These are phyloP conservation scores for Artemia franciscana DNA, from an alignment of 1,140 invertebrate species.

Conservation along the genomic window DNA sequence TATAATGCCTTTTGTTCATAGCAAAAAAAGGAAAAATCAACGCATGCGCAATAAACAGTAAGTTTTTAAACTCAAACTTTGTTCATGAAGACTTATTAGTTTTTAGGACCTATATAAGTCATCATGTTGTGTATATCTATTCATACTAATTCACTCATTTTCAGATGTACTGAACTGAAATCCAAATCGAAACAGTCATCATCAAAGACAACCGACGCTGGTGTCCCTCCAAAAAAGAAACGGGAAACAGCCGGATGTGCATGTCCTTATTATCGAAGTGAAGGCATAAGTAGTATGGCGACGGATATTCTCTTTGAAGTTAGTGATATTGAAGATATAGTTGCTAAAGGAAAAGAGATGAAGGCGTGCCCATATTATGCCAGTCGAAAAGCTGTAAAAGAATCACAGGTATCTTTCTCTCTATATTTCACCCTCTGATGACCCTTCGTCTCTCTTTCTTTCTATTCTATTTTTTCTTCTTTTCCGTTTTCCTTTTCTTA, in stretches of 20 bases:
- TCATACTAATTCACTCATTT: slow-evolving; percentile 5
- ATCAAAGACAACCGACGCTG: slow-evolving; percentile 30
- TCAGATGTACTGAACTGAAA: slow-evolving; percentile 63
- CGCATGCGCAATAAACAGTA: no score
- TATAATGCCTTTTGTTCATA: no score
- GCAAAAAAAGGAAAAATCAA: no score
- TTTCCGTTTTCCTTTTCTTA: no score
- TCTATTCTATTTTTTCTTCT: no score
- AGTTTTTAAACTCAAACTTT: no score
- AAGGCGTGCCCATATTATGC: slow-evolving; percentile 80
- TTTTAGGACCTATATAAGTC: no score
- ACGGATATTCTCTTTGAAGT: slow-evolving; percentile 37
- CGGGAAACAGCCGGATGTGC: slow-evolving; percentile 20
- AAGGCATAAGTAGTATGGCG: slow-evolving; percentile 2
- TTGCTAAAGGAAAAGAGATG: slow-evolving; percentile 35
- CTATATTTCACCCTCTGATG: no score
- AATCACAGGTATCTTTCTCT: slow-evolving; percentile 59
- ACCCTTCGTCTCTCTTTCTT: no score
- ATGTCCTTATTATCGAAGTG: slow-evolving; percentile 39
- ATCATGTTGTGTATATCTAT: no score
- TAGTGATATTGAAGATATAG: slow-evolving; percentile 69
- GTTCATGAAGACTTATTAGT: no score
- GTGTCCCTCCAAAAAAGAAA: slow-evolving; percentile 23
- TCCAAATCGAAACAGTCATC: slow-evolving; percentile 34
- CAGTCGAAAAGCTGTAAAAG: slow-evolving; percentile 44